phyloP scores from a whole-genome alignment of 2,797 vertebrate genomes.

The Neoniphon sammara region DNA sequence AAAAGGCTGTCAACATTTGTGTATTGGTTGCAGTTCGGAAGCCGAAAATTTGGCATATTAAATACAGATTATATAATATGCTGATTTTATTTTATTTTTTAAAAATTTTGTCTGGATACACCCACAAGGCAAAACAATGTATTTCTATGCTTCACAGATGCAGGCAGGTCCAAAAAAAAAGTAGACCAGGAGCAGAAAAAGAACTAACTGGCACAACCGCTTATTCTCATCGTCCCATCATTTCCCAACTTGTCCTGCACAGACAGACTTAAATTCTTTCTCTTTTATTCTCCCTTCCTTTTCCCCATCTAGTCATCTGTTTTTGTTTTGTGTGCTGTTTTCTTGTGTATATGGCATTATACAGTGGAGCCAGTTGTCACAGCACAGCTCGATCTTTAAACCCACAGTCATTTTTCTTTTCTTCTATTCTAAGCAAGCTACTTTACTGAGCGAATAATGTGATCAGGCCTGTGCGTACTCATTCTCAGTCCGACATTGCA shows the following conservation, averaged over 20 bases:
- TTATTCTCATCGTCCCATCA: constrained; percentile 6
- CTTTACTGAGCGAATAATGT: too few relatives aligned
- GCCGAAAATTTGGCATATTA: too few relatives aligned
- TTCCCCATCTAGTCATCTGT: not conserved
- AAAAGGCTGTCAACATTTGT: too few relatives aligned
- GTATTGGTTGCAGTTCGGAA: too few relatives aligned
- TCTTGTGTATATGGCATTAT: not conserved
- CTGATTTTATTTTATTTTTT: too few relatives aligned
- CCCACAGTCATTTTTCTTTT: not conserved
- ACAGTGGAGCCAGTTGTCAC: not conserved
- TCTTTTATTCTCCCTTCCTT: not conserved
- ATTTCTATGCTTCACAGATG: too few relatives aligned
- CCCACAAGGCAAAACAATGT: too few relatives aligned
- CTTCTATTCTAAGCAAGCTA: not conserved
- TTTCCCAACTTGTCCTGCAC: not conserved
- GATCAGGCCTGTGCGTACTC: not conserved
- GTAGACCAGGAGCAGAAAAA: too few relatives aligned
- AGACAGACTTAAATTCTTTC: not conserved
- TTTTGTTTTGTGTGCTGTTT: not conserved
- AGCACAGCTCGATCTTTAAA: constrained; percentile 12
- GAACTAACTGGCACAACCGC: too few relatives aligned
- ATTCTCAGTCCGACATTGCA: not conserved
- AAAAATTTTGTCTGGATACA: too few relatives aligned
- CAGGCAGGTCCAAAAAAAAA: too few relatives aligned
- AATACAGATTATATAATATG: too few relatives aligned